These are phyloP conservation scores for Tipula unca DNA, from an alignment of 2,888 invertebrate species.

Conservation along the genomic window DNA sequence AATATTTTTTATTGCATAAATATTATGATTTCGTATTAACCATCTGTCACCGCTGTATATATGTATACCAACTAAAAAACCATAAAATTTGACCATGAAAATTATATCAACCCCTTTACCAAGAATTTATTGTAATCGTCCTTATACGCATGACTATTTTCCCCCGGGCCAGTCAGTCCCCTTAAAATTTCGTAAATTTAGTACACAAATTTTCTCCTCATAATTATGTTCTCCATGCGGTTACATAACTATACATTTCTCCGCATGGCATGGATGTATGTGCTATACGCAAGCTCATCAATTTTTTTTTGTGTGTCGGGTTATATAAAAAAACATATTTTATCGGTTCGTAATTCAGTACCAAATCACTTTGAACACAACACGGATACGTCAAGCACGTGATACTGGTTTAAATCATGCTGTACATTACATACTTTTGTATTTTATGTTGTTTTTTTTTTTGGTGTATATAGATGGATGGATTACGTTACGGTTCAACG, in stretches of 20 bases:
- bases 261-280: neutral
- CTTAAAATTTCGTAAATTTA: neutral
- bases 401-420: neutral
- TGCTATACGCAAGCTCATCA: neutral
- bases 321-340: neutral
- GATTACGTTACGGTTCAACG: neutral
- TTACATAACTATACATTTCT: neutral
- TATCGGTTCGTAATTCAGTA: neutral
- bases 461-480: neutral
- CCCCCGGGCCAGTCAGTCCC: neutral
- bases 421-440: too few relatives aligned
- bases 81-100: neutral
- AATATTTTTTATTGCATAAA: neutral
- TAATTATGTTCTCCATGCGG: neutral
- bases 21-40: neutral
- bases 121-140: neutral
- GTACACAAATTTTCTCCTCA: too few relatives aligned
- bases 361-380: neutral
- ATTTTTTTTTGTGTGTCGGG: too few relatives aligned
- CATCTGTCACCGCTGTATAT: neutral
- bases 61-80: neutral
- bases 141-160: neutral
- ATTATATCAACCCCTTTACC: neutral
- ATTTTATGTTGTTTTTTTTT: neutral
- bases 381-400: neutral